Percentiles rank a stretch among this genome's conserved stretches.
Evolutionary conservation across 2,888 invertebrate genomes (phyloP).

Genomic region (Drosophila borealis): DNA sequence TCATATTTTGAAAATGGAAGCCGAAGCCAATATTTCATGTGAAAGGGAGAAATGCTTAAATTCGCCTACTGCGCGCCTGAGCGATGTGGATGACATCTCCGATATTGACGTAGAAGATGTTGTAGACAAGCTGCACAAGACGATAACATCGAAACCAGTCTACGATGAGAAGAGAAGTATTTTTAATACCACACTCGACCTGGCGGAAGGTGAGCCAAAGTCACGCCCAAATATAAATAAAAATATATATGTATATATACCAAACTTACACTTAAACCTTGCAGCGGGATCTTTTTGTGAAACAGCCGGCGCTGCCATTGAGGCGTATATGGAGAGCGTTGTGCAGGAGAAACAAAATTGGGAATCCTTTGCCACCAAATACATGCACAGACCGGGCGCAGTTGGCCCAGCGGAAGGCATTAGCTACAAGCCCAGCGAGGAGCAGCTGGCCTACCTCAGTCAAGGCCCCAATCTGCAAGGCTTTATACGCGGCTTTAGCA

Average conservation of each 20-base stretch:
- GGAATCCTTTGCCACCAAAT: conserved; percentile 35
- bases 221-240: background rate
- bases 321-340: conserved; percentile 50
- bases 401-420: too few relatives aligned
- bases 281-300: conserved; percentile 2
- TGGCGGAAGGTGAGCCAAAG: conserved; percentile 4
- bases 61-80: conserved; percentile 13
- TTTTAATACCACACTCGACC: conserved; percentile 29
- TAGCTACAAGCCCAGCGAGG: conserved; percentile 48
- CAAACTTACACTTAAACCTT: background rate
- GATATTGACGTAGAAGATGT: conserved; percentile 37
- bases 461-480: conserved; percentile 65
- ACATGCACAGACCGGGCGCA: conserved; percentile 20
- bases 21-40: background rate
- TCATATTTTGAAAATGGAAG: conserved; percentile 26
- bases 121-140: conserved; percentile 31
- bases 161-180: conserved; percentile 15
- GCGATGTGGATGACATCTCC: conserved; percentile 47
- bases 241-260: background rate
- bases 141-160: conserved; percentile 12
- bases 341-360: conserved; percentile 66
- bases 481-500: conserved; percentile 66
- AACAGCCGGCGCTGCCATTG: background rate
- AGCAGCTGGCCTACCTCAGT: conserved; percentile 72
- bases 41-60: background rate